Conservation (phyloP, 1,140 invertebrate species). For the Episyrphus balteatus region DNA sequence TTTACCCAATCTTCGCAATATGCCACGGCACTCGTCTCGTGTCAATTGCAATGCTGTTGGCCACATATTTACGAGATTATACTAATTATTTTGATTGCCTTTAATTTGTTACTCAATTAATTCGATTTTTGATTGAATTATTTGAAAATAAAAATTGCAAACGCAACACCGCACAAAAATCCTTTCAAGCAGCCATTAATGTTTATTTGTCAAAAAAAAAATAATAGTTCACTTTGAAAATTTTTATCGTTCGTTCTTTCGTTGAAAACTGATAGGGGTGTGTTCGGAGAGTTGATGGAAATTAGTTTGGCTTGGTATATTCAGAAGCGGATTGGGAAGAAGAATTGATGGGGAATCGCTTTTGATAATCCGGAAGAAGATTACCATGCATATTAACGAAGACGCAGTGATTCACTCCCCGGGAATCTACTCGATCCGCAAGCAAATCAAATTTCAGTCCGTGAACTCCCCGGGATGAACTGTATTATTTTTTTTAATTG, state of each 20-base stretch:
- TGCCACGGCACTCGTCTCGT: constrained; percentile 74
- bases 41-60: constrained; percentile 61
- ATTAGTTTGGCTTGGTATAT: too few species aligned
- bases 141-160: background rate
- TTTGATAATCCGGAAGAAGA: too few species aligned
- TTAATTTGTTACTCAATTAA: constrained; percentile 13
- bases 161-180: constrained; percentile 5
- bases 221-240: background rate
- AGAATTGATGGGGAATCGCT: too few species aligned
- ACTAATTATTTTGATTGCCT: constrained; percentile 14
- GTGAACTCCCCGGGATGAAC: too few species aligned
- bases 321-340: too few species aligned
- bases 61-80: constrained; percentile 46
- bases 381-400: too few species aligned
- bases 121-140: constrained; percentile 7
- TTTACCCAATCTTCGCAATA: constrained; percentile 68
- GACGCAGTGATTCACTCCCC: too few species aligned
- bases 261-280: constrained; percentile 2
- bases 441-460: too few species aligned
- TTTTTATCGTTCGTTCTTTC: background rate
- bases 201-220: constrained; percentile 13
- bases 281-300: constrained; percentile 1
- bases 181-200: constrained; percentile 11
- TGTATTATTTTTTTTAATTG: too few species aligned
- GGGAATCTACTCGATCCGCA: too few species aligned